Evolutionary conservation across 1,140 invertebrate genomes (phyloP).

Genomic region (Drepana arcuata): DNA sequence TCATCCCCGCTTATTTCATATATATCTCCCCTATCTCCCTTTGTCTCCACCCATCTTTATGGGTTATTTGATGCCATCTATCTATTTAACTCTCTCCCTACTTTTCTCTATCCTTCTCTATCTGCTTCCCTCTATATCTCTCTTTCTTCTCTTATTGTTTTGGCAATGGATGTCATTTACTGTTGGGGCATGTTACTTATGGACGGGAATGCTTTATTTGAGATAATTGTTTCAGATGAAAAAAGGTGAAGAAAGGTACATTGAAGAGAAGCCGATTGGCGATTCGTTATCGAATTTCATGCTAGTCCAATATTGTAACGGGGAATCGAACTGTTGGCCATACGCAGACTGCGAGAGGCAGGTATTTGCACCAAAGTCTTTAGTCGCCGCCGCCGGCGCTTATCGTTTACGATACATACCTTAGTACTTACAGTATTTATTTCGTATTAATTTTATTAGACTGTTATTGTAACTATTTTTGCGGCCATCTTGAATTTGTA

Average conservation of each 20-base stretch:
- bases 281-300: slow-evolving; percentile 58
- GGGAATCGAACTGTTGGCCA: slow-evolving; percentile 57
- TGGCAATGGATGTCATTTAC: no score
- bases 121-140: no score
- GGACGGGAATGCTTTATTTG: no score
- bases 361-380: slow-evolving; percentile 54
- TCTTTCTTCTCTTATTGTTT: no score
- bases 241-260: slow-evolving; percentile 3
- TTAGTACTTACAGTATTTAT: slow-evolving; percentile 71
- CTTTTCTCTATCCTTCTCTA: no score
- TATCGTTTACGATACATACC: not conserved
- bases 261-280: slow-evolving; percentile 10
- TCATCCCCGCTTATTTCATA: no score
- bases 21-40: no score
- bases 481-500: slow-evolving; percentile 19
- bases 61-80: no score
- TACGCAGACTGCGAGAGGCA: slow-evolving; percentile 33
- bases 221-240: slow-evolving; percentile 19
- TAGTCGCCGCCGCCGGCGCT: slow-evolving; percentile 21
- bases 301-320: slow-evolving; percentile 61
- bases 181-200: no score
- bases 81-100: no score
- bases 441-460: slow-evolving; percentile 47
- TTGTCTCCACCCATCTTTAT: no score
- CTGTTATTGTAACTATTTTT: slow-evolving; percentile 29